Evolutionary conservation across 2,797 vertebrate species (phyloP), one percentile per base, ranked within the genome.

Genomic region (Heterohyrax brucei): DNA sequence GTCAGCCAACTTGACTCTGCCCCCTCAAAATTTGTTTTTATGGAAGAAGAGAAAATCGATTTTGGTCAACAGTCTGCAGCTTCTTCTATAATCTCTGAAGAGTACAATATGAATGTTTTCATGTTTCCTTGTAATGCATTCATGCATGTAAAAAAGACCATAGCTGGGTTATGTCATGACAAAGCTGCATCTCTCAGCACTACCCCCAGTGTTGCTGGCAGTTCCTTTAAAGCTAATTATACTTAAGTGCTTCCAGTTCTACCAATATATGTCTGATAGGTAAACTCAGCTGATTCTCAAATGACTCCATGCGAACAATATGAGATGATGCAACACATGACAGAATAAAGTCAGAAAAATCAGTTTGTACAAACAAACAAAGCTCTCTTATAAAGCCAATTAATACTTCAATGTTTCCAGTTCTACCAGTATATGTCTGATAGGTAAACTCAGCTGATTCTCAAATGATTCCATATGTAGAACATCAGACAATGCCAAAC

Each of bases 361-460:
- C 72, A 68, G n/a, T 39, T 73, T 4, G 85, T 30, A 72, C 68
- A 18, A 39, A 72, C 68, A 18, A 39, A 72, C 39, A 39, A 39
- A 39, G 39, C 39, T 39, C 46, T 93, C 87, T 97, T 76, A 18
- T 80, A 94, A 93, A 61, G 8, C 93, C 81, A 79, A 96, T 95
- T 94, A 96, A 91, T 87, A 61, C 21, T 96, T 64, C 39, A 85
- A 0, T 87, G 72, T 61, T 66, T 64, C 79, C 1, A 14, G 81
- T 90, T 76, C 13, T 96, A 97, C 95, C 0, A 2, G 19, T 10
- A 7, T 30, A 96, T 97, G 80, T 48, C 62, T 66, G 30, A 85
- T 97, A 97, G 97, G 89, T 94, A 97, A 98, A 50, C 7, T 86
- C 83, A 96, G 59, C 75, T 95, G 80, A 96, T 97, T 97, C 21